Evolutionary conservation across 2,888 invertebrate species (phyloP).

Genomic region (Tineola bisselliella): DNA sequence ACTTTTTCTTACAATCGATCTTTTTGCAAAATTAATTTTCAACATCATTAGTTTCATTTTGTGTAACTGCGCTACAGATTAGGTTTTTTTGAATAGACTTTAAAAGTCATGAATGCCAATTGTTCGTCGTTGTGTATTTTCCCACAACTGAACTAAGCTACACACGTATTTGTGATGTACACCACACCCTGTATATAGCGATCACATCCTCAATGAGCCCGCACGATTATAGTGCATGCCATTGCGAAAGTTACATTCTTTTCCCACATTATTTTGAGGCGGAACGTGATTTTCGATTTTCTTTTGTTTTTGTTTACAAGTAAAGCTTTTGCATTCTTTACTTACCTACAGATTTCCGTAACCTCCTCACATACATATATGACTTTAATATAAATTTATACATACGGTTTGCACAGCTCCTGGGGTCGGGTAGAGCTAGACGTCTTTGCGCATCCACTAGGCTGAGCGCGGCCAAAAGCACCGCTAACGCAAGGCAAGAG

Average conservation of each 20-base stretch:
- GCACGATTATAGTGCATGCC: not conserved
- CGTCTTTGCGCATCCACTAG: constrained; percentile 83
- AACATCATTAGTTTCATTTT: constrained; percentile 2
- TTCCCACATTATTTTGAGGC: constrained; percentile 6
- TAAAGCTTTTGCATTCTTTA: not conserved
- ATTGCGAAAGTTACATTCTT: constrained; percentile 6
- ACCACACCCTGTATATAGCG: constrained; percentile 2
- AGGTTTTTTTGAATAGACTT: constrained; percentile 6
- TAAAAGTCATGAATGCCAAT: not conserved
- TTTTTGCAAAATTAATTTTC: constrained; percentile 1
- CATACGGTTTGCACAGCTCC: constrained; percentile 90
- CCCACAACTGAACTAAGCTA: not conserved
- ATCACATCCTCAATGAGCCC: not conserved
- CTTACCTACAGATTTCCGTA: not conserved
- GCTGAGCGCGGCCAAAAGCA: constrained; percentile 69
- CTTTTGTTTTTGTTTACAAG: not conserved
- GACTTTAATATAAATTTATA: constrained; percentile 24
- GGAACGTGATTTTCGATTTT: constrained; percentile 5
- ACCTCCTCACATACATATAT: no score
- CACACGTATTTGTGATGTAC: not conserved
- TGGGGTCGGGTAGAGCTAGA: constrained; percentile 86
- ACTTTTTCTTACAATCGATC: not conserved
- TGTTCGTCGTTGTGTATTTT: not conserved
- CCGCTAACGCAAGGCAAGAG: constrained; percentile 42
- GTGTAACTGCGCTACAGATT: not conserved